These are phyloP conservation scores for Sepiola atlantica DNA, from an alignment of 2,888 invertebrate species.

Conservation along the genomic window DNA sequence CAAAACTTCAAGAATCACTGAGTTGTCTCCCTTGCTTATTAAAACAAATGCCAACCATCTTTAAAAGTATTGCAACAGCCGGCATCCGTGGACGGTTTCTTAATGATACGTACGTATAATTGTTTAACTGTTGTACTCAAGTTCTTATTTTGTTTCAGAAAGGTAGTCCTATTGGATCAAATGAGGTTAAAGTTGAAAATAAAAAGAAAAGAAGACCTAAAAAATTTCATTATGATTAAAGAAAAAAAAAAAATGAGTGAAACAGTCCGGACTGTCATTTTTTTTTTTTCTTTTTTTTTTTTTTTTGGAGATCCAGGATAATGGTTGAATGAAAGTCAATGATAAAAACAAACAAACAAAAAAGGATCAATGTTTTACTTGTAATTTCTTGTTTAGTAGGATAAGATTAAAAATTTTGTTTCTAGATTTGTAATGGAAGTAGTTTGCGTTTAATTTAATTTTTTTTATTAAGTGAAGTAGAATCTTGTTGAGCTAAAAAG, in stretches of 20 bases:
- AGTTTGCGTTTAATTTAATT: not conserved
- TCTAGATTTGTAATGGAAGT: not conserved
- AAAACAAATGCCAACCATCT: conserved; percentile 32
- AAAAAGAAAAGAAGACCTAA: not conserved
- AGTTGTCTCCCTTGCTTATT: not conserved
- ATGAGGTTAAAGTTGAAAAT: not conserved
- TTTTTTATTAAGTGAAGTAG: not conserved
- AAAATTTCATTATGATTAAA: not conserved
- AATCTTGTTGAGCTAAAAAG: too few species aligned
- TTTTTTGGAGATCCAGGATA: not conserved
- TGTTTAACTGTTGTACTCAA: not conserved
- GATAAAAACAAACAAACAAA: not conserved
- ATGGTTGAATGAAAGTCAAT: not conserved
- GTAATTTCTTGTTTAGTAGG: not conserved
- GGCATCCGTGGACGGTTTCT: not conserved
- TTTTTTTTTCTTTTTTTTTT: not conserved
- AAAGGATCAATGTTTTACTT: not conserved
- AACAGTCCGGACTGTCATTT: not conserved
- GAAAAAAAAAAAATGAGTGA: not conserved
- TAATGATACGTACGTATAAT: conserved; percentile 5
- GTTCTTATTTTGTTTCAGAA: not conserved
- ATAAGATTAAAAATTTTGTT: not conserved
- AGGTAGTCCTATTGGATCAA: not conserved
- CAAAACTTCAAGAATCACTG: not conserved
- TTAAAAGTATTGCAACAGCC: not conserved